Conservation (phyloP, 2,888 invertebrate species). For the Idaea biselata region DNA sequence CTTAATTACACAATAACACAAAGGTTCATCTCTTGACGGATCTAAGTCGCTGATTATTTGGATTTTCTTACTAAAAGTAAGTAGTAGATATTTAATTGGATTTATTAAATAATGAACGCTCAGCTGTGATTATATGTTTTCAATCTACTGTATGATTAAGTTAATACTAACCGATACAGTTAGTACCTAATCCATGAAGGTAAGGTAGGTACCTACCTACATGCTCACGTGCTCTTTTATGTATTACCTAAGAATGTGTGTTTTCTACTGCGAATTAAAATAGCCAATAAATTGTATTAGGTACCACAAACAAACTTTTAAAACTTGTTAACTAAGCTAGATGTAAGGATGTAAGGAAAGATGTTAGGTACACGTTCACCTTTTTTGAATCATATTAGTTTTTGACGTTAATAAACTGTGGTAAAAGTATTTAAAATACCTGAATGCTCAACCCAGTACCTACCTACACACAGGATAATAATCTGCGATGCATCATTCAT, state of each 20-base stretch:
- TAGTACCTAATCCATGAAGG: background rate
- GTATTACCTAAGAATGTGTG: background rate
- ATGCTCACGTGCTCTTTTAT: background rate
- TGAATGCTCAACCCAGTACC: too few species aligned
- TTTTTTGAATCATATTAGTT: background rate
- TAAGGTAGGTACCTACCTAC: background rate
- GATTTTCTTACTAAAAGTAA: background rate
- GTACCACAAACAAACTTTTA: background rate
- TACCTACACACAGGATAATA: too few species aligned
- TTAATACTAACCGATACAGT: background rate
- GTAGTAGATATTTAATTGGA: background rate
- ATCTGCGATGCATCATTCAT: too few species aligned
- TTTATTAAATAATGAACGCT: background rate
- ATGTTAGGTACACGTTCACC: background rate
- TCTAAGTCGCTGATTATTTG: background rate
- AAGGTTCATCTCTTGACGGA: background rate
- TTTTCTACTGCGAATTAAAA: background rate
- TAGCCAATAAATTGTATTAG: background rate
- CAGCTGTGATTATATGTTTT: background rate
- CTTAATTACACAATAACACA: background rate
- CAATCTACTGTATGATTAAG: too few species aligned
- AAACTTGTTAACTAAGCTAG: background rate
- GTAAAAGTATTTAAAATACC: background rate
- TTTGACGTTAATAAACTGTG: background rate
- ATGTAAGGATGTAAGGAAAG: background rate